These are phyloP conservation scores for Chinchilla lanigera DNA, from an alignment of 2,113 vertebrate genomes.

Conservation along the genomic window DNA sequence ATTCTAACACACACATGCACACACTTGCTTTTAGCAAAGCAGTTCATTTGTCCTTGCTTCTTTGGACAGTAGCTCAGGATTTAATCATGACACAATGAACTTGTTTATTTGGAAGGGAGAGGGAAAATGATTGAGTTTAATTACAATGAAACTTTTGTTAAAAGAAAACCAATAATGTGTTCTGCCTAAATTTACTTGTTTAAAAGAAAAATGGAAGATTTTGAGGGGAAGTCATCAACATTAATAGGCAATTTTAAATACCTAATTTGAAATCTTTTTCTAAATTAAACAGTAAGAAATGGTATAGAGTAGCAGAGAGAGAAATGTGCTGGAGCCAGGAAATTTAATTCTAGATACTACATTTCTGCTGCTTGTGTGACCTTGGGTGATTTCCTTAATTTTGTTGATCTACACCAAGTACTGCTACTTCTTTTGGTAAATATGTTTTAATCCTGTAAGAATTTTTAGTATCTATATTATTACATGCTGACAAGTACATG, in stretches of 20 bases:
- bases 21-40: not conserved
- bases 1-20: not conserved
- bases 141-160: slow-evolving; percentile 52
- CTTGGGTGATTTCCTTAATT: slow-evolving; percentile 28
- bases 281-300: slow-evolving; percentile 52
- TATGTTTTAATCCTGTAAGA: not conserved
- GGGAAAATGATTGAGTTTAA: not conserved
- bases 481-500: not conserved
- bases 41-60: not conserved
- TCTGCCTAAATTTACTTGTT: slow-evolving; percentile 51
- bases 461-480: not conserved
- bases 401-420: not conserved
- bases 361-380: not conserved
- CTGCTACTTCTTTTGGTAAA: not conserved
- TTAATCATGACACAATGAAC: slow-evolving; percentile 20
- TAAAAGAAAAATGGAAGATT: slow-evolving; percentile 52
- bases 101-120: not conserved
- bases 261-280: slow-evolving; percentile 35
- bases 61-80: not conserved
- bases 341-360: slow-evolving; percentile 5
- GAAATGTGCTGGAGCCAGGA: not conserved
- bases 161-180: slow-evolving; percentile 28
- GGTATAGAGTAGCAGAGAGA: not conserved
- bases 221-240: not conserved
- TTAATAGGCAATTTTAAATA: not conserved